These are phyloP conservation scores for Cassiopea xamachana DNA, from an alignment of 30 jellyfish, hydroid and myxozoan species.

Conservation along the genomic window DNA sequence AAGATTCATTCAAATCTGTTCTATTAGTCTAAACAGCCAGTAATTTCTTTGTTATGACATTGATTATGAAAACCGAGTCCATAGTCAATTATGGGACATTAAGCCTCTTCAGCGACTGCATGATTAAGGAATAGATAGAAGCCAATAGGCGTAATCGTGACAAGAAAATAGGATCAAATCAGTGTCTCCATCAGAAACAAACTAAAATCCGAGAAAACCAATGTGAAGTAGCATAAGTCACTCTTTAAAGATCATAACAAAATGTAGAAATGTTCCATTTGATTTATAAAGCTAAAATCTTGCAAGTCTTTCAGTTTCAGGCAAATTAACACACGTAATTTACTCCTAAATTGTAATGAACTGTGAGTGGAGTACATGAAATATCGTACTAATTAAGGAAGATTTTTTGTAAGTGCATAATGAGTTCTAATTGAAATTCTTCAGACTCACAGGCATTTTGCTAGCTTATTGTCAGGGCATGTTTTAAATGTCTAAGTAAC, in stretches of 20 bases:
- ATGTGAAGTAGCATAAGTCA: neutral
- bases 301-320: no score
- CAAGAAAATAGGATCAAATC: neutral
- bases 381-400: no score
- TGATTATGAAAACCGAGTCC: neutral
- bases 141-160: neutral
- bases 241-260: neutral
- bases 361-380: no score
- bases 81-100: neutral
- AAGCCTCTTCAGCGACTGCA: neutral
- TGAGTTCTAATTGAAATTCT: no score
- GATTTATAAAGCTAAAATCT: no score
- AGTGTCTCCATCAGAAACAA: neutral
- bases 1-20: neutral
- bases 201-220: neutral
- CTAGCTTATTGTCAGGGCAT: no score
- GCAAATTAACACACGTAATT: no score
- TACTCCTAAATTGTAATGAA: no score
- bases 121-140: neutral
- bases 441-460: no score
- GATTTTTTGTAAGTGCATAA: no score
- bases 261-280: no score
- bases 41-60: neutral
- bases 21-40: conserved; percentile 4
- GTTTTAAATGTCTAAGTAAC: no score